Evolutionary conservation across 2,797 vertebrate species (phyloP), one percentile per base, ranked within the genome.

Genomic region (Babyrousa celebensis): DNA sequence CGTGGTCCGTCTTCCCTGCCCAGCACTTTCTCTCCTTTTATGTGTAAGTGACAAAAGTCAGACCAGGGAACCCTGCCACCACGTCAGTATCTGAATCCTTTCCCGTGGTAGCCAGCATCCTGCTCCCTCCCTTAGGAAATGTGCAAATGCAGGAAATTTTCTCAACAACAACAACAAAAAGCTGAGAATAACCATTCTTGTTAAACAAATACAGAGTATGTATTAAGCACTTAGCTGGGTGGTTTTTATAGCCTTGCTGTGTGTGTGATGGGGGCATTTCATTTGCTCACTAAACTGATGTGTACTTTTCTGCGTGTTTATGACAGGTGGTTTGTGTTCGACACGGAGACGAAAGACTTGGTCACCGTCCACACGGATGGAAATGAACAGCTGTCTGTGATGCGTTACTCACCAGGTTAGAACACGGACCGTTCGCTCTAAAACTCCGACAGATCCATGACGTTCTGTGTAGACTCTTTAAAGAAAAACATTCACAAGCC

Each of bases 341-440:
- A 99, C 98, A 99, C 99, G 0, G 99, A 99, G 97, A 99, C 99
- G 16, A 99, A 99, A 98, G 99, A 99, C 98, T 98, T 99, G 97
- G 99, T 99, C 98, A 99, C 99, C 0, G 99, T 99, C 89, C 99
- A 99, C 99, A 99, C 99, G 70, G 99, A 99, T 95, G 99, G 99
- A 74, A 99, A 99, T 0, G 99, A 99, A 85, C 99, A 99, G 98
- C 99, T 99, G 96, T 99, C 99, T 0, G 99, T 99, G 52, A 99
- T 99, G 99, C 99, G 99, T 94, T 99, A 99, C 87, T 99, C 99
- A 12, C 99, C 99, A 99, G 99, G 99, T 99, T 74, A 97, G 98
- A 74, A 48, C 16, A 77, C 86, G 18, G 0, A 48, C 97, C 92
- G 11, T 70, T 95, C 80, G 6, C 89, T 9, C 16, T 32, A 1